phyloP scores from a whole-genome alignment of 2,113 vertebrate genomes.

The Sakesphorus luctuosus region DNA sequence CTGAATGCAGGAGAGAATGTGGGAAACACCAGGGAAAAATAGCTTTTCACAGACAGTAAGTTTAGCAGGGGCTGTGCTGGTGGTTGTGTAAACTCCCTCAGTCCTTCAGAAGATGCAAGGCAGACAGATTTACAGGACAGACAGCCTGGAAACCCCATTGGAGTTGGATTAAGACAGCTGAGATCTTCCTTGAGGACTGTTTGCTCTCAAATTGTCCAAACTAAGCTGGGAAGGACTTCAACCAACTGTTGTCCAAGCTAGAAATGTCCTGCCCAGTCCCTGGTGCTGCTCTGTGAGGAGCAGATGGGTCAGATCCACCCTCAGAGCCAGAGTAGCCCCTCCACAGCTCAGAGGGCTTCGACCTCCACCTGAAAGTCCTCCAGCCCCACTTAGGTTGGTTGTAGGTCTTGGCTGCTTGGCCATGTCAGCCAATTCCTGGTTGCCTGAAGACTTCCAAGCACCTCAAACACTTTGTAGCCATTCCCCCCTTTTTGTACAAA shows the following conservation, averaged over 20 bases:
- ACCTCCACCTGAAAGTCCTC: not conserved
- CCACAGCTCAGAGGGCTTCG: accelerated
- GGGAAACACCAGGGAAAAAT: not conserved
- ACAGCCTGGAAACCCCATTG: accelerated
- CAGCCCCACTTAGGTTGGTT: not conserved
- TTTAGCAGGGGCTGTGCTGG: not conserved
- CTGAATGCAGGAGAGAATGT: not conserved
- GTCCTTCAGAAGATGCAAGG: not conserved
- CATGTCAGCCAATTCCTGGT: not conserved
- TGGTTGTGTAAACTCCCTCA: not conserved
- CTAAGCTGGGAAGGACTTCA: not conserved
- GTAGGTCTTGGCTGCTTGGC: not conserved
- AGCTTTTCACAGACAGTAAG: not conserved
- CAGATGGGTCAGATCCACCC: not conserved
- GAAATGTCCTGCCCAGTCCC: not conserved
- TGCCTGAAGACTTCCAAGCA: not conserved
- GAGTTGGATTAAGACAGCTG: not conserved
- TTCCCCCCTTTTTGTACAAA: not conserved
- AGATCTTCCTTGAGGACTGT: not conserved
- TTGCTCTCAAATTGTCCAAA: not conserved
- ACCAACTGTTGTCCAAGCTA: not conserved
- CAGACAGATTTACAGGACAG: not conserved
- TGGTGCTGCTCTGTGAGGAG: not conserved
- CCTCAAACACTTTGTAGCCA: not conserved
- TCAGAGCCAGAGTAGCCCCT: not conserved